These are phyloP conservation scores for Nicator chloris DNA, from an alignment of 2,113 vertebrate genomes.

Conservation along the genomic window DNA sequence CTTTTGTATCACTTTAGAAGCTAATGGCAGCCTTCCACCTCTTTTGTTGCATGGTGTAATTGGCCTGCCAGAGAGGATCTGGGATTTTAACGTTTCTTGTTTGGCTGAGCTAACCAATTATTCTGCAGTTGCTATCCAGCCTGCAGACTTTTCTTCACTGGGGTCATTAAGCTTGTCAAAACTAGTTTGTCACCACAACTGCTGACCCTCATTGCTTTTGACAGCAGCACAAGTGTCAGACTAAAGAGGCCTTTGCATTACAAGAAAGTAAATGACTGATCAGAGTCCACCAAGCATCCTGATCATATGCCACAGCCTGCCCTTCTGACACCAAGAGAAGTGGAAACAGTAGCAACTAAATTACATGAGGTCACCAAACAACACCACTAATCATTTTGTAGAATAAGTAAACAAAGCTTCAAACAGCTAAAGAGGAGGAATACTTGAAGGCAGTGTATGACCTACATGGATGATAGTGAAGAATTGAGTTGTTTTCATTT, in stretches of 20 bases:
- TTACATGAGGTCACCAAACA: neutral
- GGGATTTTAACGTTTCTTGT: conserved; percentile 71
- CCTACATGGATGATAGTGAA: neutral
- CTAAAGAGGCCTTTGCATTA: conserved; percentile 64
- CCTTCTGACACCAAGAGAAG: conserved; percentile 28
- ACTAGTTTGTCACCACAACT: conserved; percentile 77
- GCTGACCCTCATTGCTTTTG: conserved; percentile 73
- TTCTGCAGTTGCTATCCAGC: conserved; percentile 71
- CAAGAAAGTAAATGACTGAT: conserved; percentile 66
- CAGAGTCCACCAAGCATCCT: conserved; percentile 29
- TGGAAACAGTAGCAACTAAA: conserved; percentile 41
- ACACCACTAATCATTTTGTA: conserved; percentile 10
- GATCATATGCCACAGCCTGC: neutral
- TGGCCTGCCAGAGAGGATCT: conserved; percentile 71
- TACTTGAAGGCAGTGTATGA: neutral
- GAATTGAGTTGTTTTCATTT: neutral
- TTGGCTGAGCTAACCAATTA: conserved; percentile 75
- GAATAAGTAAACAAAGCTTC: neutral
- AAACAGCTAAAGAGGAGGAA: neutral
- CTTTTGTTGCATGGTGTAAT: conserved; percentile 67
- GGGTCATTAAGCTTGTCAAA: conserved; percentile 81
- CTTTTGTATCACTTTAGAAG: conserved; percentile 67
- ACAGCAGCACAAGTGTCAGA: conserved; percentile 71
- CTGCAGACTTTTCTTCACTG: conserved; percentile 66
- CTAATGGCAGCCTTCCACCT: conserved; percentile 71